Base-by-base conservation (phyloP, 1,140 invertebrate genomes). In the Notospermus geniculatus region DNA sequence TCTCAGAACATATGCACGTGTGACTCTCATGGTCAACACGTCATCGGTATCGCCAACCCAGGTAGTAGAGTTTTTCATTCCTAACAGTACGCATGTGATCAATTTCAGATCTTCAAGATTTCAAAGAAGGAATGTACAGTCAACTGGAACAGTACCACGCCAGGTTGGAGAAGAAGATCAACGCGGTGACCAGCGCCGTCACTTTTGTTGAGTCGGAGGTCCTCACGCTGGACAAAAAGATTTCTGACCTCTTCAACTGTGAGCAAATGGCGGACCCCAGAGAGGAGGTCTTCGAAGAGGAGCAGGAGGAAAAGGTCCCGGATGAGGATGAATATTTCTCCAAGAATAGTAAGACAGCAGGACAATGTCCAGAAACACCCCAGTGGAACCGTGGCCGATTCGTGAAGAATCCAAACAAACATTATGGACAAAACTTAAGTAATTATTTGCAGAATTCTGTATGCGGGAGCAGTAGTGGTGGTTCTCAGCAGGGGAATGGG, bases 371-470 rank as follows among this genome's bases (percentile, higher is more conserved):
- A 4, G 46, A 50, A 19, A 50, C 25, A 4, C 46, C 46, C n/a
- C 4, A 50, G 19, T 50, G 46, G 46, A 50, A 50, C 46, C n/a
- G n/a, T 4, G 46, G 46, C 19, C n/a, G 19, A 9, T 50, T 50
- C 46, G 25, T 50, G n/a, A 50, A 27, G n/a, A 50, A 50, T 27
- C 46, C 46, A n/a, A 50, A 50, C n/a, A 50, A 50, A 50, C 19
- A n/a, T n/a, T 50, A 50, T n/a, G 46, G 46, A n/a, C 5, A 5
- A 50, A 19, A 50, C n/a, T 50, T 19, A 27, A 7, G 5, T n/a
- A n/a, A 7, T 5, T 50, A 7, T 36, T 4, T 36, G 32, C 32
- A 36, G 32, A 36, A 36, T 36, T 36, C 32, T 4, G 15, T 36
- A 4, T 36, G 15, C 15, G 32, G 32, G 15, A 36, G 32, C 32